These are phyloP conservation scores for Poeciliopsis presidionis DNA, from an alignment of 2,797 vertebrate genomes.

Conservation along the genomic window DNA sequence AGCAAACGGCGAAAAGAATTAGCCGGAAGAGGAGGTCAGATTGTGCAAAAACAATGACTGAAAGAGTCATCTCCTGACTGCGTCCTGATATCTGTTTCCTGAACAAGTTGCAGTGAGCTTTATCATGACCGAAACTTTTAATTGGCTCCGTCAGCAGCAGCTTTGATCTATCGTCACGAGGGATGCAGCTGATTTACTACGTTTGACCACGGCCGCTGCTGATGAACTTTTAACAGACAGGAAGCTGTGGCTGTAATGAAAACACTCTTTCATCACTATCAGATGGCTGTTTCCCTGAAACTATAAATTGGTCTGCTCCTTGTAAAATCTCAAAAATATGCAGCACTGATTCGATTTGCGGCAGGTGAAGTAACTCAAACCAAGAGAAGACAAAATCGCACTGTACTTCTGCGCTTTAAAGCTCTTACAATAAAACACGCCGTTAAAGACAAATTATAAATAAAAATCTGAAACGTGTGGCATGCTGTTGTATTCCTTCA, in stretches of 20 bases:
- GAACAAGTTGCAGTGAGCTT: conserved; percentile 5
- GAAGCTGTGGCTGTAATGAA: conserved; percentile 9
- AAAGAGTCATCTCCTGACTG: conserved; percentile 31
- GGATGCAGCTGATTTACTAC: conserved; percentile 7
- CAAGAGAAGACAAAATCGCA: conserved; percentile 1
- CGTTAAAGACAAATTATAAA: not conserved
- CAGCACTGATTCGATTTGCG: conserved; percentile 26
- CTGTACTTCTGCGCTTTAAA: not conserved
- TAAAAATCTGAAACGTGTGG: not conserved
- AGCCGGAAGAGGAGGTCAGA: conserved; percentile 27
- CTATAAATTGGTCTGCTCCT: conserved; percentile 16
- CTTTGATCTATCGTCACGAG: not conserved
- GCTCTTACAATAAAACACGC: not conserved
- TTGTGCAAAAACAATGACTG: conserved; percentile 48
- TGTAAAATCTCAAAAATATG: conserved; percentile 16
- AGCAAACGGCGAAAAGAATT: conserved; percentile 47
- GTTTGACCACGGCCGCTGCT: not conserved
- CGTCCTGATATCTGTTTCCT: conserved; percentile 21
- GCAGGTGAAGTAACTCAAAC: conserved; percentile 9
- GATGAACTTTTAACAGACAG: conserved; percentile 8
- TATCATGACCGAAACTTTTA: conserved; percentile 2
- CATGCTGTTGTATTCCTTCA: not conserved
- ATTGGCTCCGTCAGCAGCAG: not conserved
- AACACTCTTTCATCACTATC: conserved; percentile 4
- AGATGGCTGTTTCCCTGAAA: conserved; percentile 10